Base-by-base conservation (phyloP, 2,113 vertebrate genomes). In the Papio anubis region DNA sequence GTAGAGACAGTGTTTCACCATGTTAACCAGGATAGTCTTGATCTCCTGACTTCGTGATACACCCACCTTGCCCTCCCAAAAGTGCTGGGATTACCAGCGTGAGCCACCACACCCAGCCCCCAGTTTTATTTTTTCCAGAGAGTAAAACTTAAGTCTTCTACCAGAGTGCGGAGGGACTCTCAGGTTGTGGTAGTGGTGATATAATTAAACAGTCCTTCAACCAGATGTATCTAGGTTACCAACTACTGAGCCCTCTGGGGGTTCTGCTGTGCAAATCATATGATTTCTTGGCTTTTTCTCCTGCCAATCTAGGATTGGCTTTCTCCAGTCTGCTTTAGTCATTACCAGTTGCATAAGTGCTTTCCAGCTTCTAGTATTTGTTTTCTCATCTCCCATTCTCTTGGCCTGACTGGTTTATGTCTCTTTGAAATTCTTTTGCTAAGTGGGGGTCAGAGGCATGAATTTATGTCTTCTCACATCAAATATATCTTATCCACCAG, bases 401-500 rank as follows among this genome's bases (percentile, higher is more conserved):
- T 96, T 93, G 73, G 59, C 57, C 27, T 43, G 82, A 61, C 38
- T 89, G 68, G 18, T 48, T 85, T 88, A 75, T 85, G 9, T 78
- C 55, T 88, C 61, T 93, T 75, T 59, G 91, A 57, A 96, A 75
- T 88, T 83, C 9, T 84, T 91, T 93, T 95, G 91, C 5, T 88
- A 23, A 59, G 59, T 21, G 9, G 45, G 48, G 40, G 1, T 80
- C 70, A 93, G 52, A 96, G 18, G 35, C 61, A 83, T 84, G 93
- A 88, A 75, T 96, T 86, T 43, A 43, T 90, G 27, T 73, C 45
- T 83, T 93, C 55, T 93, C 61, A 73, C 21, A 64, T 91, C 52
- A 91, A 52, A 73, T 73, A 2, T 57, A 8, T 88, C n/a, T 87
- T 72, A 61, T 43, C 43, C 32, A 52, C 30, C 48, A n/a, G 4